Base-by-base conservation (phyloP, 2,888 invertebrate species). In the Leptodirus hochenwartii region DNA sequence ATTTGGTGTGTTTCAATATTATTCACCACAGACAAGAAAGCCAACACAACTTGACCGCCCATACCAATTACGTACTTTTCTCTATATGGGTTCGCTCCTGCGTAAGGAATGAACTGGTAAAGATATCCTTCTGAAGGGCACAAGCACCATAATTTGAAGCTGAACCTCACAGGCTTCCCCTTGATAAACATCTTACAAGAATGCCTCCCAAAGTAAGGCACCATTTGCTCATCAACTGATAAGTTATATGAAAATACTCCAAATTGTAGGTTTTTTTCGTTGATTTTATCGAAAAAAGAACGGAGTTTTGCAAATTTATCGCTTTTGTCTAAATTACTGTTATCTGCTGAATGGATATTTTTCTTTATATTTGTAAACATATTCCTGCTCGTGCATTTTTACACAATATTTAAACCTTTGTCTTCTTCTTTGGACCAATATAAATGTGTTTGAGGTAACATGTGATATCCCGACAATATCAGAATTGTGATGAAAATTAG, bases 151-250 rank as follows among this genome's bases (percentile, higher is more conserved):
- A 41, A 12, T 30, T 45, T 45, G 28, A 38, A 44, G 3, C 45
- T 44, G 32, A 47, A 46, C 5, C 45, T 20, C 20, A 20, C 35
- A 11, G 43, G 44, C 25, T 45, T 45, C 8, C 38, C 40, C 36
- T 39, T 40, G 13, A 47, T 43, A 29, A 43, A 47, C 41, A 43
- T 44, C 37, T 47, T 46, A 13, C 36, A 37, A 5, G 43, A 43
- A 34, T 45, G 45, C 17, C 35, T 15, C 8, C 43, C 44, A 38
- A 43, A 46, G 8, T 20, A 20, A 20, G 39, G 33, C 5, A 41
- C 34, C 39, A 40, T 41, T 31, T 34, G 25, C 27, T 47, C 39
- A 34, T 47, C 44, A 14, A 44, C 42, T 2, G 43, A n/a, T n/a
- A 42, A 17, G 30, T 38, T 23, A 32, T 38, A 29, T 3, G 37